Conservation (phyloP, 2,888 invertebrate species). For the Microchrysa polita region DNA sequence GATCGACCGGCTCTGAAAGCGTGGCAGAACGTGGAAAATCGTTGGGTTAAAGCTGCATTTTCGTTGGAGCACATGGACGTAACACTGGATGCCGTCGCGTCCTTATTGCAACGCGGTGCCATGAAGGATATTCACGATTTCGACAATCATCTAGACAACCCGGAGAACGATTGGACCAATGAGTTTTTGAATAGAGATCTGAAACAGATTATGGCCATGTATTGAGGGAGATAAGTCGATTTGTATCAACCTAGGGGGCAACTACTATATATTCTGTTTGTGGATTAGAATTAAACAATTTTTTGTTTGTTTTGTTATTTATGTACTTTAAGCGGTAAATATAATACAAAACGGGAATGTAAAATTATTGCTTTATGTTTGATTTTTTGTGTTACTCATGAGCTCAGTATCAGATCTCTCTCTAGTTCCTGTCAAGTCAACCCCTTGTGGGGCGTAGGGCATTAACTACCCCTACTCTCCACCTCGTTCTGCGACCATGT, state of each 20-base stretch:
- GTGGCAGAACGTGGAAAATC: constrained; percentile 78
- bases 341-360: constrained; percentile 10
- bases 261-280: neutral
- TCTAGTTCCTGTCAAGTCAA: too few relatives aligned
- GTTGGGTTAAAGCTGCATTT: constrained; percentile 72
- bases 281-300: neutral
- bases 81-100: constrained; percentile 73
- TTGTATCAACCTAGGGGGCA: neutral
- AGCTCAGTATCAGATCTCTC: too few relatives aligned
- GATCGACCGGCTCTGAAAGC: constrained; percentile 77
- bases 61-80: constrained; percentile 55
- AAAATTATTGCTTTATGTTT: neutral
- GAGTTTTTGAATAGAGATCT: constrained; percentile 61
- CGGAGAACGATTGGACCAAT: constrained; percentile 90
- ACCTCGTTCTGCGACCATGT: too few relatives aligned
- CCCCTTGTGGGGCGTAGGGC: too few relatives aligned
- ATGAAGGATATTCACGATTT: constrained; percentile 90
- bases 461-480: too few relatives aligned
- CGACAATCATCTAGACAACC: constrained; percentile 95
- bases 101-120: constrained; percentile 76
- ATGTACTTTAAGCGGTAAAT: constrained; percentile 29
- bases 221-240: constrained; percentile 53
- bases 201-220: constrained; percentile 61
- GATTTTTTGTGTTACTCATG: too few relatives aligned
- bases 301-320: constrained; percentile 25